Conservation (phyloP, 2,797 vertebrate genomes). For the Lindbergichthys nudifrons region DNA sequence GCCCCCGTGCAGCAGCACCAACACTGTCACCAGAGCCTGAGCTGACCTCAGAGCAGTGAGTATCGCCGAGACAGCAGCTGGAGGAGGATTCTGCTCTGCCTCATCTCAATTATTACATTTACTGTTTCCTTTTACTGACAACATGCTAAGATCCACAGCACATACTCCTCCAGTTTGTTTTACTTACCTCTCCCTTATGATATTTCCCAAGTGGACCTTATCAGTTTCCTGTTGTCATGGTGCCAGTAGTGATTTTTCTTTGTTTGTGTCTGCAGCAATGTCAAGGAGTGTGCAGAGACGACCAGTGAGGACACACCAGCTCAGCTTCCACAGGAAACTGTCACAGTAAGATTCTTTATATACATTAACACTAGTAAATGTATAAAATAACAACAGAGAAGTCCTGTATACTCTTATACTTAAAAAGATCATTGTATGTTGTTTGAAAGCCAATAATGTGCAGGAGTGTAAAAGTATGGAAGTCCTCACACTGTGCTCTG, state of each 20-base stretch:
- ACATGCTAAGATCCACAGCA: neutral
- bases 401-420: neutral
- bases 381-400: neutral
- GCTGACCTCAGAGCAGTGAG: constrained; percentile 59
- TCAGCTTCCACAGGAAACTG: constrained; percentile 83
- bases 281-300: constrained; percentile 79
- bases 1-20: neutral
- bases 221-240: constrained; percentile 13
- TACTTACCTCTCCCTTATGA: neutral
- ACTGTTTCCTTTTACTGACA: neutral
- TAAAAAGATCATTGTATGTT: neutral
- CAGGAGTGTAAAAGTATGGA: neutral
- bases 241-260: constrained; percentile 14
- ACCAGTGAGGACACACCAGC: constrained; percentile 63
- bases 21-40: constrained; percentile 6
- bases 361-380: too few species aligned
- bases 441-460: neutral
- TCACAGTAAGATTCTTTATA: constrained; percentile 81
- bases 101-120: neutral
- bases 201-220: neutral
- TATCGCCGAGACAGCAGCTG: constrained; percentile 17
- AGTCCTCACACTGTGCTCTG: constrained; percentile 31
- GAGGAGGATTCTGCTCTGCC: neutral
- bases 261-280: constrained; percentile 78
- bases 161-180: neutral